Conservation (phyloP, 2,113 vertebrate species). For the Sylvicapra grimmia region DNA sequence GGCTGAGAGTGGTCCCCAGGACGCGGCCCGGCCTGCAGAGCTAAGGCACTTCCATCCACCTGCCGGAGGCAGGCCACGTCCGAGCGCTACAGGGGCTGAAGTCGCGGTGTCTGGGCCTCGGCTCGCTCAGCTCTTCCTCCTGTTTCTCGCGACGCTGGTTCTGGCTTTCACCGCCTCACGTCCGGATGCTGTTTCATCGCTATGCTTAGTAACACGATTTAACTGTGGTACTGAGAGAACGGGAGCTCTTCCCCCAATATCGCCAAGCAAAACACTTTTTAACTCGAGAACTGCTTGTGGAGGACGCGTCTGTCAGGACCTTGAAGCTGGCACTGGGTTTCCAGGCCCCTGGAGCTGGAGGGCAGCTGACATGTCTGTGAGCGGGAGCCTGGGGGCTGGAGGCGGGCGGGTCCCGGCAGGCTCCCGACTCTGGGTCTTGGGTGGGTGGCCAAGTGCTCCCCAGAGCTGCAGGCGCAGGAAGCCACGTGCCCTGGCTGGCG, state of each 20-base stretch:
- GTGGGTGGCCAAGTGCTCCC: not conserved
- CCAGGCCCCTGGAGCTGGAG: not conserved
- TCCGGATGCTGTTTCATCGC: slow-evolving; percentile 25
- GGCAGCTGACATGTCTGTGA: accelerated
- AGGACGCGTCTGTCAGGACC: slow-evolving; percentile 30
- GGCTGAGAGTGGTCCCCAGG: not conserved
- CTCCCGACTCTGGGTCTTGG: not conserved
- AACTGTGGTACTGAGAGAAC: slow-evolving; percentile 63
- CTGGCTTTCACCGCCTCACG: not conserved
- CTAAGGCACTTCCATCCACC: slow-evolving; percentile 78
- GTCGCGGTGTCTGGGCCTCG: not conserved
- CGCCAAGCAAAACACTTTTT: slow-evolving; percentile 26
- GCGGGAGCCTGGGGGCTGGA: not conserved
- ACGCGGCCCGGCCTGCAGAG: not conserved
- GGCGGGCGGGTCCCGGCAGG: not conserved
- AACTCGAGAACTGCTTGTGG: slow-evolving; percentile 35
- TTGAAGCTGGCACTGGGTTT: not conserved
- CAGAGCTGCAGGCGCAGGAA: not conserved
- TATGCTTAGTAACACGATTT: slow-evolving; percentile 25
- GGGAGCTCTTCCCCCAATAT: slow-evolving; percentile 45
- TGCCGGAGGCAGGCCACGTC: not conserved
- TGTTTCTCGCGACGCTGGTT: not conserved
- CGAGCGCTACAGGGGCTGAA: slow-evolving; percentile 28
- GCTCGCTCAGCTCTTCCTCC: slow-evolving; percentile 43
- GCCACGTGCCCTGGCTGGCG: not conserved